Evolutionary conservation across 2,888 invertebrate genomes (phyloP).

Genomic region (Dorcus hopei): DNA sequence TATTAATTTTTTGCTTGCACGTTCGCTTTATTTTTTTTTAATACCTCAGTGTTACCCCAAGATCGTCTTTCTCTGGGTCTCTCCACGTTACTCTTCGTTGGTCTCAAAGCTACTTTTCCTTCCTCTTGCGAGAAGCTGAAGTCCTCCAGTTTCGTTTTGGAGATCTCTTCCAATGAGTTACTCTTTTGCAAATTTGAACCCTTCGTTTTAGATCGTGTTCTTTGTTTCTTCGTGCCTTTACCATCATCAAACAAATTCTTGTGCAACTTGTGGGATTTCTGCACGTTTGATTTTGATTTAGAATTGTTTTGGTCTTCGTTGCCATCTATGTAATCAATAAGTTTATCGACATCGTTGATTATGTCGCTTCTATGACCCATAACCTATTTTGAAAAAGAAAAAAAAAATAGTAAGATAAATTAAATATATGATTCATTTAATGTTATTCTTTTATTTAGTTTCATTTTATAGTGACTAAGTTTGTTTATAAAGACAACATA

Average conservation of each 20-base stretch:
- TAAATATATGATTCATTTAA: neutral
- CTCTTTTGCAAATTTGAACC: slow-evolving; percentile 61
- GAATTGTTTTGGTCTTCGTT: slow-evolving; percentile 47
- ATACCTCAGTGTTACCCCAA: slow-evolving; percentile 33
- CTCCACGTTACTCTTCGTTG: slow-evolving; percentile 36
- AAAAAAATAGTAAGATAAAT: neutral
- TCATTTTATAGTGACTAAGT: too few species aligned
- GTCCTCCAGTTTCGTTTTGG: slow-evolving; percentile 71
- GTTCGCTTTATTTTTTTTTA: neutral
- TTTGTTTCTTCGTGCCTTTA: slow-evolving; percentile 47
- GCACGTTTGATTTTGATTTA: slow-evolving; percentile 13
- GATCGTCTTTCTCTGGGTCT: slow-evolving; percentile 40
- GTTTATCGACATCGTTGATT: slow-evolving; percentile 65
- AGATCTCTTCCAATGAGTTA: slow-evolving; percentile 78
- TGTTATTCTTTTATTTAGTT: too few species aligned
- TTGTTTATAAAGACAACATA: too few species aligned
- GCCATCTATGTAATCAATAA: slow-evolving; percentile 76
- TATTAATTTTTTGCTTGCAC: neutral
- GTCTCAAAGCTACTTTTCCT: slow-evolving; percentile 34
- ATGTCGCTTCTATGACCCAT: slow-evolving; percentile 76
- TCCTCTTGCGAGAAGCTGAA: slow-evolving; percentile 40
- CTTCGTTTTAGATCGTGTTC: slow-evolving; percentile 36
- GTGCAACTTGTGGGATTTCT: slow-evolving; percentile 21
- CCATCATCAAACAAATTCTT: slow-evolving; percentile 47
- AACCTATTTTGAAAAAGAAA: slow-evolving; percentile 45